Evolutionary conservation across 2,113 vertebrate genomes (phyloP).

Genomic region (Onychorhynchus coronatus): DNA sequence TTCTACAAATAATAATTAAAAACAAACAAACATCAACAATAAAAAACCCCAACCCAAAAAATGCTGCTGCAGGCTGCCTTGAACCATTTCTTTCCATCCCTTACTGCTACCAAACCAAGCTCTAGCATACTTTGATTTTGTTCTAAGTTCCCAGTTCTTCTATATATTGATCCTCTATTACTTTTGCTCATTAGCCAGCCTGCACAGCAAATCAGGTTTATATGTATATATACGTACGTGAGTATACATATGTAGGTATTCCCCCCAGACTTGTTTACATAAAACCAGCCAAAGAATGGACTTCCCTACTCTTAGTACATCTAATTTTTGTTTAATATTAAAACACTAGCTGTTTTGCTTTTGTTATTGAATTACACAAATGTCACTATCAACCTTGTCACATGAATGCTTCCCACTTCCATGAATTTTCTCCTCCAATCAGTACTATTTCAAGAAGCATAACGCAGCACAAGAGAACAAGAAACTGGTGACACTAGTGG

Average conservation of each 20-base stretch:
- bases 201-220: neutral
- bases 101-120: neutral
- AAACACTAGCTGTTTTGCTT: neutral
- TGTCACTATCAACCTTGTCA: neutral
- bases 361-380: neutral
- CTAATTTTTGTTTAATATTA: neutral
- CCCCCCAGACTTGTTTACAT: neutral
- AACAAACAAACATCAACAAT: neutral
- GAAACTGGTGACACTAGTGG: neutral
- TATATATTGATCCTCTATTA: neutral
- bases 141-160: neutral
- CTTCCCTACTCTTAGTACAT: neutral
- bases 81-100: neutral
- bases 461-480: neutral
- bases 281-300: neutral
- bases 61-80: neutral
- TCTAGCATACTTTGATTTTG: neutral
- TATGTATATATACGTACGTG: no score
- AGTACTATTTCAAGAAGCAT: neutral
- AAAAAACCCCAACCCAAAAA: neutral
- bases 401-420: neutral
- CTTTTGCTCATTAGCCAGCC: neutral
- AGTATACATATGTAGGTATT: fast-evolving
- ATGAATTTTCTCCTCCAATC: neutral
- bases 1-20: neutral